phyloP scores from a whole-genome alignment of 2,888 invertebrate species.

The Myathropa florea region DNA sequence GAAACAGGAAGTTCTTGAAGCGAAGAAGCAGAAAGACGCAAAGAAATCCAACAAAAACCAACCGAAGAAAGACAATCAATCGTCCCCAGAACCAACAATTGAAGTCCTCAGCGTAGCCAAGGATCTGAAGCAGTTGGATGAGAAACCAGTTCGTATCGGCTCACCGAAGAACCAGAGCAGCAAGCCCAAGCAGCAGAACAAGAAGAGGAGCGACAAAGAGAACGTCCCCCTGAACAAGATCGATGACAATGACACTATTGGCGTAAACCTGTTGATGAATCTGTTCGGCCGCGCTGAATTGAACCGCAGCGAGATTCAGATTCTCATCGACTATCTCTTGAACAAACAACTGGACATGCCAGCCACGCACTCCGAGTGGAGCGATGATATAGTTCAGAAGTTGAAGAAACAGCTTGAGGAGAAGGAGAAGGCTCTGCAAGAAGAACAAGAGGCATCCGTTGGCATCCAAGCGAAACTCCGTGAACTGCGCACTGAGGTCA shows the following conservation, averaged over 20 bases:
- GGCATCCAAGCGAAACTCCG: slow-evolving; percentile 89
- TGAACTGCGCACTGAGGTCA: slow-evolving; percentile 85
- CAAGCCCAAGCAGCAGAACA: slow-evolving; percentile 74
- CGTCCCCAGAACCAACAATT: slow-evolving; percentile 50
- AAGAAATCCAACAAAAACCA: slow-evolving; percentile 74
- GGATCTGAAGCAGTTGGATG: slow-evolving; percentile 75
- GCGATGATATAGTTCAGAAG: slow-evolving; percentile 93
- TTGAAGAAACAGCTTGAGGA: slow-evolving; percentile 94
- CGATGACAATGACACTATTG: slow-evolving; percentile 86
- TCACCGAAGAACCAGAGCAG: slow-evolving; percentile 77
- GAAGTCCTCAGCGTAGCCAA: slow-evolving; percentile 74
- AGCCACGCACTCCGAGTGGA: slow-evolving; percentile 91
- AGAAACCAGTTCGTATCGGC: slow-evolving; percentile 73
- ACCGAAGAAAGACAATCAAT: slow-evolving; percentile 72
- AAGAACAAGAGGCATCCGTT: slow-evolving; percentile 88
- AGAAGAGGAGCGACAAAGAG: slow-evolving; percentile 84
- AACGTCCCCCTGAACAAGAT: slow-evolving; percentile 81
- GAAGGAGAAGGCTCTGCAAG: slow-evolving; percentile 88
- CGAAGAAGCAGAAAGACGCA: slow-evolving; percentile 73
- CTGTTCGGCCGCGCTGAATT: slow-evolving; percentile 90
- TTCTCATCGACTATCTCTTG: slow-evolving; percentile 92
- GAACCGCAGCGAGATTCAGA: slow-evolving; percentile 93
- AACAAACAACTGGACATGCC: slow-evolving; percentile 92
- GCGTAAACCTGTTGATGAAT: slow-evolving; percentile 86
- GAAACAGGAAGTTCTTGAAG: slow-evolving; percentile 75